A percentile compares a stretch with the other conserved stretches of the same genome.
These are phyloP conservation scores for Phaenicophaeus curvirostris DNA, from an alignment of 2,797 vertebrate species.

Conservation along the genomic window DNA sequence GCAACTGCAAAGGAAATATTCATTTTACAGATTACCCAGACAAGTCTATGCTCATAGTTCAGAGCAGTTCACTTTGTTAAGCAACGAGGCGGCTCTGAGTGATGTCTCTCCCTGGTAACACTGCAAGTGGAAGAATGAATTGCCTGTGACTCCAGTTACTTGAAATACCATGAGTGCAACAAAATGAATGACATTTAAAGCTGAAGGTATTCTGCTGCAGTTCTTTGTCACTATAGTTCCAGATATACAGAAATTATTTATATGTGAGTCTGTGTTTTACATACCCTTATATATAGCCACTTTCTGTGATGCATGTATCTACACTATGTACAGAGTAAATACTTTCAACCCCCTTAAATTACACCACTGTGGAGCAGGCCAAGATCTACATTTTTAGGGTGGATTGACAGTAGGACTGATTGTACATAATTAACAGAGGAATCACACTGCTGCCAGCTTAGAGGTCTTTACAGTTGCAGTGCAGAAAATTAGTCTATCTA, in stretches of 20 bases:
- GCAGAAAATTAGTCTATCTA: not conserved
- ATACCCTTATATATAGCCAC: not conserved
- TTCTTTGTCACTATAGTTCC: not conserved
- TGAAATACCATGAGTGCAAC: not conserved
- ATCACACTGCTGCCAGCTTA: not conserved
- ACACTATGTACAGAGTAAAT: not conserved
- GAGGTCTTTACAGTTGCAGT: not conserved
- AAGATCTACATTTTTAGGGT: not conserved
- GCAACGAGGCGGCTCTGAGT: not conserved
- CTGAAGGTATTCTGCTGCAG: not conserved
- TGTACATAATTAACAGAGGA: conserved; percentile 21
- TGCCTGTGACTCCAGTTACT: not conserved
- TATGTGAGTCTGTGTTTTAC: not conserved
- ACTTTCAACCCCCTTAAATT: not conserved
- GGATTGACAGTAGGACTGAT: conserved; percentile 11
- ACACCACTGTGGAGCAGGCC: not conserved
- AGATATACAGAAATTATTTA: not conserved
- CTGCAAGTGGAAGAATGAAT: not conserved
- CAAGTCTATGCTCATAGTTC: not conserved
- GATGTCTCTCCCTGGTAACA: not conserved
- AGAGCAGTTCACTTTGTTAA: not conserved
- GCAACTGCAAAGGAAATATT: not conserved
- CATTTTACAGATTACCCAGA: not conserved
- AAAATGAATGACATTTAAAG: not conserved
- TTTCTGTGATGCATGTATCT: not conserved